These are phyloP conservation scores for Dicaeum eximium DNA, from an alignment of 2,113 vertebrate genomes.

Conservation along the genomic window DNA sequence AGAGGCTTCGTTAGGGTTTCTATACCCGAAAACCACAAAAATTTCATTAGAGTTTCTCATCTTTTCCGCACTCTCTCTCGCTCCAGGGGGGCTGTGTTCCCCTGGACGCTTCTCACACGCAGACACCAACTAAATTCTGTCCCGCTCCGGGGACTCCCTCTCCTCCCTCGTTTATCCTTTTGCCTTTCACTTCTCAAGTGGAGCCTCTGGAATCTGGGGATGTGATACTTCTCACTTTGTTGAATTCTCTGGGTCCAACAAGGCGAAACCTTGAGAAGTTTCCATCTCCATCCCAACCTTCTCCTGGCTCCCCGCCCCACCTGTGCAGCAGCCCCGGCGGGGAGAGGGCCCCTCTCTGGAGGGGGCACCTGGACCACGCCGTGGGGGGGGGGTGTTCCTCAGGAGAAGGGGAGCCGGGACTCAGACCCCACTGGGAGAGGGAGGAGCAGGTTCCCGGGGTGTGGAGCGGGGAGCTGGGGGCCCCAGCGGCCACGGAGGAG, in stretches of 20 bases:
- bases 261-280: neutral
- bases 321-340: neutral
- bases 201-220: neutral
- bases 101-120: slow-evolving; percentile 44
- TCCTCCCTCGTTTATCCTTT: neutral
- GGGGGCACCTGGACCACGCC: neutral
- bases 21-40: slow-evolving; percentile 99
- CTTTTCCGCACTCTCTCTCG: slow-evolving; percentile 75
- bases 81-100: slow-evolving; percentile 5
- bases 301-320: neutral
- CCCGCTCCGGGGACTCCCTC: slow-evolving; percentile 17
- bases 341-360: neutral
- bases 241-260: slow-evolving; percentile 15
- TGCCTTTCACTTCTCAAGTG: neutral
- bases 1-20: slow-evolving; percentile 99
- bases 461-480: slow-evolving; percentile 14
- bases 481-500: slow-evolving; percentile 10
- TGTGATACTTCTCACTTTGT: neutral
- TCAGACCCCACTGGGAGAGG: neutral
- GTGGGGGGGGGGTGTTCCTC: neutral
- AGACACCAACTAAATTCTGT: slow-evolving; percentile 56
- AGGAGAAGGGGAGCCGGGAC: neutral
- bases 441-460: neutral
- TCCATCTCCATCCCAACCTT: neutral
- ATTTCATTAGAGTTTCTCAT: slow-evolving; percentile 99